Conservation (phyloP, 2,888 invertebrate species). For the Exocentrus adspersus region DNA sequence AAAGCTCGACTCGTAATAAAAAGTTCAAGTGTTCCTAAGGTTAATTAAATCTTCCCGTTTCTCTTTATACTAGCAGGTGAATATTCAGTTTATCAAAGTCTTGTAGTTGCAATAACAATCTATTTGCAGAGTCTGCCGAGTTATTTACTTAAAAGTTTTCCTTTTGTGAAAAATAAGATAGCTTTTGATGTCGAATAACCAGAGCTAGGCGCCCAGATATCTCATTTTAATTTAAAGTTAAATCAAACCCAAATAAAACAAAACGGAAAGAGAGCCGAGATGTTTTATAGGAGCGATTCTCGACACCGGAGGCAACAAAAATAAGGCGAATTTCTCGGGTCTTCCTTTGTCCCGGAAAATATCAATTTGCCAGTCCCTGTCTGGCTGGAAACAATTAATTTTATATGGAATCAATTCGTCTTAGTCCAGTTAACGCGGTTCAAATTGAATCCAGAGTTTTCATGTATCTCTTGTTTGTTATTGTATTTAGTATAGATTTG, state of each 20-base stretch:
- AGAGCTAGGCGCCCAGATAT: neutral
- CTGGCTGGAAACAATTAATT: constrained; percentile 10
- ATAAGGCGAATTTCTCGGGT: neutral
- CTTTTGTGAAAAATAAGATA: no score
- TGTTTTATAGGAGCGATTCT: neutral
- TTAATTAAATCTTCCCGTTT: neutral
- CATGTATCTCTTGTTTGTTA: no score
- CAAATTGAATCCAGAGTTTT: no score
- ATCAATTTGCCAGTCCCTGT: constrained; percentile 3
- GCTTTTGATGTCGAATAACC: no score
- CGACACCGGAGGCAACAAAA: neutral
- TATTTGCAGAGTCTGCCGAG: no score
- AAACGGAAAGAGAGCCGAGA: neutral
- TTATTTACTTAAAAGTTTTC: no score
- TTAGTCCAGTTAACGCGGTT: neutral
- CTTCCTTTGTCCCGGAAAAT: constrained; percentile 4
- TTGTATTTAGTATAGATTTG: no score
- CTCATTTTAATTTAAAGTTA: constrained; percentile 5
- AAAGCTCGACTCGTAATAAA: no score
- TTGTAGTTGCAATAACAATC: no score
- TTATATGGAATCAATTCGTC: constrained; percentile 1
- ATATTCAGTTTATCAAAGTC: no score
- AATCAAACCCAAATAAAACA: constrained; percentile 1
- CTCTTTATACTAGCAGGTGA: neutral
- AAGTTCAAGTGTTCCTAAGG: no score